phyloP scores from a whole-genome alignment of 2,113 vertebrate species.

The Odocoileus virginianus region DNA sequence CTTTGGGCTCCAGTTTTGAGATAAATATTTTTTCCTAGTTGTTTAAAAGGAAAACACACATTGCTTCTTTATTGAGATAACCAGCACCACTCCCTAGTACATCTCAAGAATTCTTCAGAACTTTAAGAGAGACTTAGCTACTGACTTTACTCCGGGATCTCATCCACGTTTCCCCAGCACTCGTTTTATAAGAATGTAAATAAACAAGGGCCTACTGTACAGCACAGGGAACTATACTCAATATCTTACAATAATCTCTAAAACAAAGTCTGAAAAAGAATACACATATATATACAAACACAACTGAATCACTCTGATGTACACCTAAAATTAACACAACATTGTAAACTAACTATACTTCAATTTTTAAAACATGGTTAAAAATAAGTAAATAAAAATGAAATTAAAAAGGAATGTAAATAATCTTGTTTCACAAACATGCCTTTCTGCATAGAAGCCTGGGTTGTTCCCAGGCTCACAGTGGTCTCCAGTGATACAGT shows the following conservation, averaged over 20 bases:
- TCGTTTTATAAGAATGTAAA: background rate
- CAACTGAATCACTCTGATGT: background rate
- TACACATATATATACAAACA: background rate
- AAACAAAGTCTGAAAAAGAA: background rate
- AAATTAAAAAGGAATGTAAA: background rate
- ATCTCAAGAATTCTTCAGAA: background rate
- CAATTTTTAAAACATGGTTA: background rate
- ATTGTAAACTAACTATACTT: background rate
- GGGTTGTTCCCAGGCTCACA: background rate
- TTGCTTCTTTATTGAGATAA: background rate
- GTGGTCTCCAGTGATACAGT: background rate
- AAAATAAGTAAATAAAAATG: background rate
- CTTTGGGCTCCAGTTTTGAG: slow-evolving; percentile 6
- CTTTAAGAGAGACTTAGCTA: background rate
- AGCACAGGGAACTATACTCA: background rate
- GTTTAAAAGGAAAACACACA: slow-evolving; percentile 14
- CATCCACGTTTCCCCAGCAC: background rate
- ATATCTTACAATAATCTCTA: background rate
- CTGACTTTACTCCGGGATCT: background rate
- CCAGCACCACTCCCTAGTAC: background rate
- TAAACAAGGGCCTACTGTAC: background rate
- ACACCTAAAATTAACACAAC: background rate
- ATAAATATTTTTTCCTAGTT: background rate
- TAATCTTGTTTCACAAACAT: background rate
- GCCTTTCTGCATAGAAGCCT: background rate